Conservation (phyloP, 2,888 invertebrate species). For the Conchocele bisecta region DNA sequence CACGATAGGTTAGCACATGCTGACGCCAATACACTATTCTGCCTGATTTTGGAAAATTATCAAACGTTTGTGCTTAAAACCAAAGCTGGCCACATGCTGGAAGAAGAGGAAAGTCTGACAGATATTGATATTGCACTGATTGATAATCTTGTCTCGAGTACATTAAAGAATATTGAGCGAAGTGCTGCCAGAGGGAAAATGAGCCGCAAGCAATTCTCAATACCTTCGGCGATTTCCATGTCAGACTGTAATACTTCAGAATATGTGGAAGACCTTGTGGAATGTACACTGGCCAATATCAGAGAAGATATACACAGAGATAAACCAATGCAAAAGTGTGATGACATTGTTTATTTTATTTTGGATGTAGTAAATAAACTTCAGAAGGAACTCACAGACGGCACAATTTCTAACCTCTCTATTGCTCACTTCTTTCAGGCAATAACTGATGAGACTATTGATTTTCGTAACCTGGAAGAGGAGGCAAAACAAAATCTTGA, state of each 20-base stretch:
- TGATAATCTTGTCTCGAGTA: conserved; percentile 54
- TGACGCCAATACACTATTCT: conserved; percentile 60
- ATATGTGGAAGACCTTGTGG: conserved; percentile 28
- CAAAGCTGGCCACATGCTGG: not conserved
- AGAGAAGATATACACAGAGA: no score
- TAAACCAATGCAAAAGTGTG: not conserved
- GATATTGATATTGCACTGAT: conserved; percentile 44
- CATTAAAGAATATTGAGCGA: conserved; percentile 53
- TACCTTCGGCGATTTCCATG: conserved; percentile 39
- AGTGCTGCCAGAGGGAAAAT: conserved; percentile 54
- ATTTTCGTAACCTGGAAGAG: conserved; percentile 38
- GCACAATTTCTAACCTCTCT: conserved; percentile 46
- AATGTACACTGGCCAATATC: conserved; percentile 29
- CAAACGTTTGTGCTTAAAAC: conserved; percentile 17
- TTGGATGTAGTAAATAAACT: conserved; percentile 36
- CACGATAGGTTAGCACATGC: conserved; percentile 41
- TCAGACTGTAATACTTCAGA: conserved; percentile 26
- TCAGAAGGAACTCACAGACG: conserved; percentile 34
- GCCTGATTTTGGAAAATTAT: conserved; percentile 58
- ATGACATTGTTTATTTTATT: conserved; percentile 45
- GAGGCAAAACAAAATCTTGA: conserved; percentile 37
- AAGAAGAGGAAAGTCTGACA: not conserved
- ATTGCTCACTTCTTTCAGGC: conserved; percentile 50
- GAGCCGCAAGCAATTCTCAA: conserved; percentile 45
- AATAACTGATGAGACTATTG: conserved; percentile 29